phyloP scores from a whole-genome alignment of 2,888 invertebrate species.

The Rapana venosa region DNA sequence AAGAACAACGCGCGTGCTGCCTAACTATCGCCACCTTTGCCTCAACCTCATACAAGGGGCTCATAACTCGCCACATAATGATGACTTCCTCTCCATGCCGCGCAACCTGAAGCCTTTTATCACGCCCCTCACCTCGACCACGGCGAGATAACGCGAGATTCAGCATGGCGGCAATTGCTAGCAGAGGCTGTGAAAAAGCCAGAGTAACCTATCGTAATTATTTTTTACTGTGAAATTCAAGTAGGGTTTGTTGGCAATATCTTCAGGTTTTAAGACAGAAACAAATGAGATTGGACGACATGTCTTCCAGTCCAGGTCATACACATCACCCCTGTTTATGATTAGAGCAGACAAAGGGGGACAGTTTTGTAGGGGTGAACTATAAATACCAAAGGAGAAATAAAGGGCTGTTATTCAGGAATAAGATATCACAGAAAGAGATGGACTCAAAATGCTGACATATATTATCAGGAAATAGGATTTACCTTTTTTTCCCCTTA shows the following conservation, averaged over 20 bases:
- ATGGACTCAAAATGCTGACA: no score
- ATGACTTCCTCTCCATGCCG: conserved; percentile 9
- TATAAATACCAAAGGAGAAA: not conserved
- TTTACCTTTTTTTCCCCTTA: no score
- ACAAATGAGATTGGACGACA: not conserved
- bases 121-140: conserved; percentile 29
- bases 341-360: not conserved
- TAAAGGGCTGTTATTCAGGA: not conserved
- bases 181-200: not conserved
- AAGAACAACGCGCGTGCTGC: not conserved
- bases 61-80: conserved; percentile 22
- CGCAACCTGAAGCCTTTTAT: conserved; percentile 22
- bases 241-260: not conserved
- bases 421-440: not conserved
- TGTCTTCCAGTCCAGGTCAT: no score
- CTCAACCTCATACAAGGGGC: not conserved
- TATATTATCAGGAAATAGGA: no score
- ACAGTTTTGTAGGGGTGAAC: not conserved
- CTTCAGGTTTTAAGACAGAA: not conserved
- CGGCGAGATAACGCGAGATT: conserved; percentile 20
- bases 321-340: not conserved
- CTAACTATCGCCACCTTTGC: not conserved
- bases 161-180: conserved; percentile 25
- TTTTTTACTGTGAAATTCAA: conserved; percentile 11
- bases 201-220: not conserved